Evolutionary conservation across 2,888 invertebrate genomes (phyloP).

Genomic region (Heliconius charithonia): DNA sequence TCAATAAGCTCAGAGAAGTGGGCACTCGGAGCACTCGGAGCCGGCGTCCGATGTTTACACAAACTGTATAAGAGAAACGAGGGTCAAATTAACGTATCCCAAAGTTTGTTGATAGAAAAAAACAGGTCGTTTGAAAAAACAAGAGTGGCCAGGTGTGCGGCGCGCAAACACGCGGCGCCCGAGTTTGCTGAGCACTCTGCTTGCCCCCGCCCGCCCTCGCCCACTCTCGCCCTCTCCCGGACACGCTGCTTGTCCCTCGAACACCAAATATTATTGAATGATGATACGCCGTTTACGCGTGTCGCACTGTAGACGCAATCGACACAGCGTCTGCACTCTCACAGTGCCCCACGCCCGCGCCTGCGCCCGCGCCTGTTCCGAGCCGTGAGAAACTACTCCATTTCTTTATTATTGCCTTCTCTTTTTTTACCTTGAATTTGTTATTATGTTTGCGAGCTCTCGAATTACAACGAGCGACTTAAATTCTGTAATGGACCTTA

Average conservation of each 20-base stretch:
- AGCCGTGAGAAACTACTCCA: constrained; percentile 38
- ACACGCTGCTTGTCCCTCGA: constrained; percentile 44
- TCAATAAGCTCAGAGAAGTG: constrained; percentile 19
- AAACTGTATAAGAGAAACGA: constrained; percentile 63
- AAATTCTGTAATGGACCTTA: not conserved
- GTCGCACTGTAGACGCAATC: constrained; percentile 56
- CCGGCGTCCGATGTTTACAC: constrained; percentile 57
- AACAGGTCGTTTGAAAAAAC: constrained; percentile 67
- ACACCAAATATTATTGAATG: constrained; percentile 71
- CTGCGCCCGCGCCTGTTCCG: constrained; percentile 21
- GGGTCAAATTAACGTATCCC: constrained; percentile 67
- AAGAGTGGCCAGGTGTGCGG: constrained; percentile 60
- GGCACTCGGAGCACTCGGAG: constrained; percentile 7
- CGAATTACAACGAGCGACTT: constrained; percentile 9
- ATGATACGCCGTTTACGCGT: constrained; percentile 70
- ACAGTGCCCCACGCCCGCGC: not conserved
- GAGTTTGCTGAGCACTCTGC: constrained; percentile 57
- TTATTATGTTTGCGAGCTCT: constrained; percentile 29
- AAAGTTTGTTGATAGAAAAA: constrained; percentile 61
- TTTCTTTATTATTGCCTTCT: constrained; percentile 32
- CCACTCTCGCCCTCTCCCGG: constrained; percentile 5
- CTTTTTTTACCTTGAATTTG: constrained; percentile 30
- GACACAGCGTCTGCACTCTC: constrained; percentile 47
- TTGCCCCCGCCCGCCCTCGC: constrained; percentile 35
- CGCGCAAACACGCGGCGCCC: constrained; percentile 54